Conservation (phyloP, 2,113 vertebrate genomes). For the Dipodomys ordii region DNA sequence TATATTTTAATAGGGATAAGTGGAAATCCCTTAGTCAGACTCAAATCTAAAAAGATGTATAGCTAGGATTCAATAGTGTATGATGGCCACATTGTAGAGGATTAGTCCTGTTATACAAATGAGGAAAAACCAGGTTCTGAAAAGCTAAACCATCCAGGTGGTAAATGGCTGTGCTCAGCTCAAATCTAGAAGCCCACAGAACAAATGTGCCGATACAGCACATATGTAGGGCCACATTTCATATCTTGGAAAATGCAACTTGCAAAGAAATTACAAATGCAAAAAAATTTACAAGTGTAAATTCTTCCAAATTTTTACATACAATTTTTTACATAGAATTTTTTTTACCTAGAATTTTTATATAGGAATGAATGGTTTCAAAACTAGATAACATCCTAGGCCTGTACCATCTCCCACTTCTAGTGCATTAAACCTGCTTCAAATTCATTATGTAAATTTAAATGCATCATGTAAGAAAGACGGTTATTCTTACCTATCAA, state of each 20-base stretch:
- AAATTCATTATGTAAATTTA: not conserved
- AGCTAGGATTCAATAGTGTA: not conserved
- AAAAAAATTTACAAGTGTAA: too few relatives aligned
- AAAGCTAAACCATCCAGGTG: not conserved
- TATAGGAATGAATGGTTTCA: not conserved
- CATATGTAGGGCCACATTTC: not conserved
- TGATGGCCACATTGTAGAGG: not conserved
- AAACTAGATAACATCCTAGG: not conserved
- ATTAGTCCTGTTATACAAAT: not conserved
- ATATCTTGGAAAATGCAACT: not conserved
- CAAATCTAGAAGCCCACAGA: not conserved
- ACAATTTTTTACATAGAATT: not conserved
- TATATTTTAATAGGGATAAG: too few relatives aligned
- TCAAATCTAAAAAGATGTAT: too few relatives aligned
- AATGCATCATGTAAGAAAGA: not conserved
- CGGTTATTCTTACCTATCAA: not conserved
- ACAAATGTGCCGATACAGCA: too few relatives aligned
- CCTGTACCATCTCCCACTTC: not conserved
- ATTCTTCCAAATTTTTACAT: not conserved
- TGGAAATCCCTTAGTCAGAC: not conserved
- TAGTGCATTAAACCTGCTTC: not conserved
- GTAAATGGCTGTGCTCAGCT: not conserved
- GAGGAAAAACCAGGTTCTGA: not conserved
- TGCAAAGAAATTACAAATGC: not conserved
- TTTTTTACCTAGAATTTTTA: not conserved